Evolutionary conservation across 2,797 vertebrate species (phyloP), one percentile per base, ranked within the genome.

Genomic region (Helarctos malayanus): DNA sequence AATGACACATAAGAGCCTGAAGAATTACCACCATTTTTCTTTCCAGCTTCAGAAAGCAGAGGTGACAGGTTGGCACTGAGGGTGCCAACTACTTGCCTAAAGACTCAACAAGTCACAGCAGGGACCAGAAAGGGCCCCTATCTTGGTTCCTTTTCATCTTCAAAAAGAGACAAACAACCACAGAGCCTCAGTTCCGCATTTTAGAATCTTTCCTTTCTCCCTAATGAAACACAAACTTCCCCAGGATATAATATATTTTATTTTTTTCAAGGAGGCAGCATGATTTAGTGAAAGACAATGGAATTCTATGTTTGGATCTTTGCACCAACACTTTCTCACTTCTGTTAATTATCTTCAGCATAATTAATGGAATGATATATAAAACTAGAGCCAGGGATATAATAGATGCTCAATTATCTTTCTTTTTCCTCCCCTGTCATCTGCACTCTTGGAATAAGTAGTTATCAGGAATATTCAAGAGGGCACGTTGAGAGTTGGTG

Each of bases 301-400:
- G 12, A 71, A 32, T 16, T 89, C 35, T 59, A 52, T 59, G 4
- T 83, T 91, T 56, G 35, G 23, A 87, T 57, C 21, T 8, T n/a
- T 56, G 27, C 47, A 45, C 4, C 18, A 59, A 29, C 35, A 89
- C 7, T 61, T 89, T 73, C 45, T 89, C 32, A 89, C 25, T 25
- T 80, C 94, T 25, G 32, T 75, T 95, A 63, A 82, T 63, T 86
- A 93, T 23, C 12, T 97, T 87, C 41, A 41, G 45, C n/a, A 16
- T 83, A 92, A 94, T 41, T 57, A 59, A 59, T 83, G 7, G 27
- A 68, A 59, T 94, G 52, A 71, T 18, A 83, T 38, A 13, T 13
- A 78, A 65, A 93, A 41, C 11, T 27, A 68, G 23, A 93, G 41
- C 54, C 29, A 57, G 29, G 16, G 9, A 21, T 35, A 49, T 4